phyloP scores from a whole-genome alignment of 2,113 vertebrate genomes.

The Podiceps cristatus region DNA sequence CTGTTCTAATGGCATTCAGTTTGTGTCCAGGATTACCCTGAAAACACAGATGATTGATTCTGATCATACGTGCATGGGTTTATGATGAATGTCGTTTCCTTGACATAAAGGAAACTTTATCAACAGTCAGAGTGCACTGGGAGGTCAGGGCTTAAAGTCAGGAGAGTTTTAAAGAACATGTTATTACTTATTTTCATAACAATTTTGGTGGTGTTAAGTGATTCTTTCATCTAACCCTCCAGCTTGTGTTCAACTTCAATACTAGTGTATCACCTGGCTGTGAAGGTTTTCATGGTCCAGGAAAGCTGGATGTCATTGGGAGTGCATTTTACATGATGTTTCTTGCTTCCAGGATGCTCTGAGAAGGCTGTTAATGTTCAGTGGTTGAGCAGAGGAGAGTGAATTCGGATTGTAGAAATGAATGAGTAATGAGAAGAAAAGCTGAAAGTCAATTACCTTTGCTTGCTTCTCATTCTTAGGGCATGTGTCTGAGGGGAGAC shows the following conservation, averaged over 20 bases:
- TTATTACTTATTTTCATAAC: conserved; percentile 11
- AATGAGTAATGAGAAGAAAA: conserved; percentile 3
- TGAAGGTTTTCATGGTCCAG: background rate
- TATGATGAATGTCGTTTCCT: background rate
- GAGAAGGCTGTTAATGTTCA: background rate
- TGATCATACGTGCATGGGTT: background rate
- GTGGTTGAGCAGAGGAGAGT: background rate
- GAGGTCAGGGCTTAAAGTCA: background rate
- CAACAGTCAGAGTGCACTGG: background rate
- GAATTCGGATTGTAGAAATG: background rate
- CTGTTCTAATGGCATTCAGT: background rate
- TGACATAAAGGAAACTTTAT: background rate
- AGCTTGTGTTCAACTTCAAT: background rate
- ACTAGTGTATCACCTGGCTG: background rate
- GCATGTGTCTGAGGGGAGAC: background rate
- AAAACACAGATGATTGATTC: background rate
- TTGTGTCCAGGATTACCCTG: background rate
- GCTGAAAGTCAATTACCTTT: background rate
- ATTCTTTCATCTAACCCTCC: background rate
- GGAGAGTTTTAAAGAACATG: background rate
- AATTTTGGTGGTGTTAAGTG: background rate
- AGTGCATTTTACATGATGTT: background rate
- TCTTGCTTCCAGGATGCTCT: background rate
- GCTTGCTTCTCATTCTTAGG: background rate
- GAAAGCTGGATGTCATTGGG: background rate